Evolutionary conservation across 1,140 invertebrate genomes (phyloP), one percentile per base, ranked within the genome.

Genomic region (Ips typographus): DNA sequence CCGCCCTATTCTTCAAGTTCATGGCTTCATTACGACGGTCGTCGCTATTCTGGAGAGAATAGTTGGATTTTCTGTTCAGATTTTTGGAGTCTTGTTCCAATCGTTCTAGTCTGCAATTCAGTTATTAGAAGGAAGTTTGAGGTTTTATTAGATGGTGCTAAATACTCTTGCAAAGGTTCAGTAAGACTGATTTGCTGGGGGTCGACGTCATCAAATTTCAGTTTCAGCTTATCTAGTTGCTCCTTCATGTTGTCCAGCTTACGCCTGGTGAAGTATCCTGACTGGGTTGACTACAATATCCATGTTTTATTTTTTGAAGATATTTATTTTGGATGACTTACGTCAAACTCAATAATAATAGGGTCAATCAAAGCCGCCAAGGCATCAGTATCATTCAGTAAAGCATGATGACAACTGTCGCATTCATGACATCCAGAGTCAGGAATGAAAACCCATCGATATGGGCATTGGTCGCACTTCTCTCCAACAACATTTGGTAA

Each of bases 401-500:
- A 83, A 56, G 91, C 88, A 77, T 96, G 90, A 1, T 91, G 91
- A 79, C 96, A 98, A 22, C 88, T 90, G 80, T 94, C 94, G 80
- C 96, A 99, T 71, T 90, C 87, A 76, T 88, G 84, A 76, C 91
- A 93, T 1, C 91, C 91, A 68, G 86, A 82, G 43, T 83, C 82
- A 66, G 85, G 85, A 6, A 89, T 83, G 5, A 93, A 83, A 0
- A 91, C 87, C 88, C 90, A 95, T 75, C 95, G 86, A 73, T 91
- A 85, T 0, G 95, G 94, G 81, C 98, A 99, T 3, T 90, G 88
- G 73, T 98, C 95, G 81, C 98, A 99, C 77, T 94, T 95, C 75
- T 94, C 91, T 1, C 98, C 98, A 49, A 96, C 89, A 0, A 98
- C 97, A 8, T 96, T 96, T 0, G 93, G 94, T 38, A 99, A 81